phyloP scores from a whole-genome alignment of 2,113 vertebrate genomes.

The Gallinago paraguaiae region DNA sequence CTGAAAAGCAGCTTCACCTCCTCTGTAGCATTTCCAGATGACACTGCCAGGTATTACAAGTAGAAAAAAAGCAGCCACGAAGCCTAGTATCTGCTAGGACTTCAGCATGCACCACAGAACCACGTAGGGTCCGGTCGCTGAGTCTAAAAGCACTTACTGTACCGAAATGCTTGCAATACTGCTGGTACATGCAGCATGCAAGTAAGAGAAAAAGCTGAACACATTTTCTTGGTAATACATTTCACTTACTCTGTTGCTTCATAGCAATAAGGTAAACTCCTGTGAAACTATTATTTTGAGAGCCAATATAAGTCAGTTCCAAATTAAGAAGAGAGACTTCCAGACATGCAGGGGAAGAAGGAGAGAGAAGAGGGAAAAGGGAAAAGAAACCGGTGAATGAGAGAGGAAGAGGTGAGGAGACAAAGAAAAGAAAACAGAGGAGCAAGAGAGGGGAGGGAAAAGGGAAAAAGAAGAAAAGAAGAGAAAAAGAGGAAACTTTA shows the following conservation, averaged over 20 bases:
- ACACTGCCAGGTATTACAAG: not conserved
- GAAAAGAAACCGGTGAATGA: not conserved
- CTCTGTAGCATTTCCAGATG: not conserved
- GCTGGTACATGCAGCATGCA: not conserved
- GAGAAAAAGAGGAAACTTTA: not conserved
- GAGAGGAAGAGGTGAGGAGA: not conserved
- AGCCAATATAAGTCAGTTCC: not conserved
- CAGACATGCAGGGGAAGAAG: accelerated
- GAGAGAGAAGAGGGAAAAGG: not conserved
- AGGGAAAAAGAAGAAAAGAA: not conserved
- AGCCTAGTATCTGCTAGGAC: not conserved
- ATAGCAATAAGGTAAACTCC: not conserved
- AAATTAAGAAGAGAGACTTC: not conserved
- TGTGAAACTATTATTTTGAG: not conserved
- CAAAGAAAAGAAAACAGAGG: not conserved
- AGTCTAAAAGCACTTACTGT: not conserved
- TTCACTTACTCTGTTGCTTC: not conserved
- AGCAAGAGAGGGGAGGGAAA: accelerated
- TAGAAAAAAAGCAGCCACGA: not conserved
- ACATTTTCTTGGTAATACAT: not conserved
- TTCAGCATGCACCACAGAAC: not conserved
- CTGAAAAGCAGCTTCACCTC: not conserved
- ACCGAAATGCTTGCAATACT: not conserved
- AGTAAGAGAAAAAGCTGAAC: not conserved
- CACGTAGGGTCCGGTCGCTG: not conserved